These are phyloP conservation scores for Coenonympha arcania DNA, from an alignment of 2,888 invertebrate species.

Conservation along the genomic window DNA sequence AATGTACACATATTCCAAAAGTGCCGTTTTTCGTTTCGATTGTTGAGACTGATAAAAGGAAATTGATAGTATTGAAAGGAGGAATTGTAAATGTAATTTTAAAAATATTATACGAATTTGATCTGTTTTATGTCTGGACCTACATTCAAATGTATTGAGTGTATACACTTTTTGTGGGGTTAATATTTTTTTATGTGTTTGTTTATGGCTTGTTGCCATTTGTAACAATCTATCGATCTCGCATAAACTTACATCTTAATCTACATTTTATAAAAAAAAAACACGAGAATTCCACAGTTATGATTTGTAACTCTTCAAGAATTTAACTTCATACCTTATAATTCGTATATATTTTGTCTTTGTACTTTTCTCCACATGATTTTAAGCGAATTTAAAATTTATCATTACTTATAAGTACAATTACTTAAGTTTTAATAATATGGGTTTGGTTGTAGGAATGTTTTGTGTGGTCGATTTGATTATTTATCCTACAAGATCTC, in stretches of 20 bases:
- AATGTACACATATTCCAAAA: no score
- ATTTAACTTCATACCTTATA: not conserved
- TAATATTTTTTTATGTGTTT: no score
- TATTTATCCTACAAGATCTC: slow-evolving; percentile 40
- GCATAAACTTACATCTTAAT: no score
- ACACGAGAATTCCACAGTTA: no score
- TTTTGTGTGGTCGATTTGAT: slow-evolving; percentile 23
- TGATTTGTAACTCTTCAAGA: not conserved
- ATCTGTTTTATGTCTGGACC: no score
- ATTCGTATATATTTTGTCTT: not conserved
- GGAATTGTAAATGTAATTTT: slow-evolving; percentile 15
- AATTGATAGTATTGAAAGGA: slow-evolving; percentile 26
- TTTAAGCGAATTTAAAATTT: not conserved
- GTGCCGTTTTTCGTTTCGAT: slow-evolving; percentile 22
- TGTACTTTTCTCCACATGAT: not conserved
- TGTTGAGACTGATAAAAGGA: slow-evolving; percentile 32
- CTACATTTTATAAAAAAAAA: no score
- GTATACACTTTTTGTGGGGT: no score
- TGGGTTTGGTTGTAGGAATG: not conserved
- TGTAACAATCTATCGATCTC: no score
- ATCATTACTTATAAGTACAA: not conserved
- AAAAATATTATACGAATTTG: slow-evolving; percentile 25
- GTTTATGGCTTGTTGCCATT: no score
- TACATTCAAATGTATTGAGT: no score
- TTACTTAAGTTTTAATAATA: not conserved